Base-by-base conservation (phyloP, 2,113 vertebrate genomes). In the Corythaeola cristata region DNA sequence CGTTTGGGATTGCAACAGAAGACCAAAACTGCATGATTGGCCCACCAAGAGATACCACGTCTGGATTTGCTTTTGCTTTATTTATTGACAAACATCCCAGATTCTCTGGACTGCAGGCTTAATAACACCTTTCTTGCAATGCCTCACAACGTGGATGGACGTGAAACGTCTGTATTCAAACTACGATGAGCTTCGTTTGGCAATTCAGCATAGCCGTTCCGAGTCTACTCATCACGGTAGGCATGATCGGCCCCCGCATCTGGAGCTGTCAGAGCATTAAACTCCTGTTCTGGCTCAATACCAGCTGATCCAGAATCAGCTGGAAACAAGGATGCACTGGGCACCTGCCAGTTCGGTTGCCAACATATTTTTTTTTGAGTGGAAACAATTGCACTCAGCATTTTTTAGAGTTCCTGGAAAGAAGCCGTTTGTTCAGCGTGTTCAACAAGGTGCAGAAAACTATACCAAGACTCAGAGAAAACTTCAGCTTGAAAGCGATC, bases 91-190 rank as follows among this genome's bases (percentile, higher is more conserved):
- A 26, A 45, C 5, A 1, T 44, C 47, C 30, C 80, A 63, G 41
- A 12, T 33, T 71, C 47, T 74, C 52, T 45, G 37, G 56, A 72
- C n/a, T 35, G 35, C 50, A 22, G 5, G 23, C 78, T 82, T 30
- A 56, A 2, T 16, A 39, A 62, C 0, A 3, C 16, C 32, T 11
- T 86, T 58, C 21, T 53, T 45, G 9, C 0, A 1, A 39, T 5
- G 20, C 27, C 22, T 58, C 33, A 12, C 37, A 22, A 1, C 8
- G 24, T 35, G 53, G 10, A 39, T 30, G 26, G 30, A 71, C 30
- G 15, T 5, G 4, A 71, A 66, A 27, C 3, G 3, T 35, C 73
- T 45, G 24, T 30, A 22, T 50, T 55, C 19, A 55, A 41, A 55
- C 28, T 41, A 16, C 1, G 3, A 15, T 23, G 28, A 66, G 33